Percentiles rank a stretch among this genome's conserved stretches.
phyloP scores from a whole-genome alignment of 2,797 vertebrate genomes.

The Mareca penelope region DNA sequence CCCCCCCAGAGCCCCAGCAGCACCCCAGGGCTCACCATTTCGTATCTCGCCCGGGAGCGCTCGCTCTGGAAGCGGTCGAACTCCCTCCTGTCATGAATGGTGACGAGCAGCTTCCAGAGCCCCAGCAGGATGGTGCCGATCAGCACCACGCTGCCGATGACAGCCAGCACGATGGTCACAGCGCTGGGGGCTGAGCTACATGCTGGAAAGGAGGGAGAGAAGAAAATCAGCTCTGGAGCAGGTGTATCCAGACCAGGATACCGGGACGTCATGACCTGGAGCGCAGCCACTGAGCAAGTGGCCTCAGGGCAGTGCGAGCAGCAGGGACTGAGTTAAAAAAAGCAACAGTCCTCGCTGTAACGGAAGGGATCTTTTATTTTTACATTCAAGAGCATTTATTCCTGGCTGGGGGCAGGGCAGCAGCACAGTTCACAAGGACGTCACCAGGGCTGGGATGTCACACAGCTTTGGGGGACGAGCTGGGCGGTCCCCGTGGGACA shows the following conservation, averaged over 20 bases:
- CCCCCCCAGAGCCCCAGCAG: not conserved
- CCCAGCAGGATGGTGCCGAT: conserved; percentile 84
- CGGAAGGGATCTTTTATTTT: not conserved
- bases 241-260: not conserved
- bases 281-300: not conserved
- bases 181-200: conserved; percentile 85
- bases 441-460: not conserved
- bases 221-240: not conserved
- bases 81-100: conserved; percentile 91
- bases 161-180: conserved; percentile 86
- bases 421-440: not conserved
- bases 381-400: not conserved
- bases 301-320: not conserved
- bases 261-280: accelerated
- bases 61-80: conserved; percentile 94
- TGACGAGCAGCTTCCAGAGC: conserved; percentile 93
- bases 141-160: conserved; percentile 83
- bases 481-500: not conserved
- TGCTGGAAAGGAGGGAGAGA: conserved; percentile 74
- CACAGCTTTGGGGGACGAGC: accelerated
- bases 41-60: conserved; percentile 91
- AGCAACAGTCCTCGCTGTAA: not conserved
- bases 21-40: conserved; percentile 85
- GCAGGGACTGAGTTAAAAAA: not conserved
- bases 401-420: not conserved